A percentile compares a stretch with the other conserved stretches of the same genome.
Evolutionary conservation across 2,113 vertebrate genomes (phyloP).

Genomic region (Etheostoma spectabile): DNA sequence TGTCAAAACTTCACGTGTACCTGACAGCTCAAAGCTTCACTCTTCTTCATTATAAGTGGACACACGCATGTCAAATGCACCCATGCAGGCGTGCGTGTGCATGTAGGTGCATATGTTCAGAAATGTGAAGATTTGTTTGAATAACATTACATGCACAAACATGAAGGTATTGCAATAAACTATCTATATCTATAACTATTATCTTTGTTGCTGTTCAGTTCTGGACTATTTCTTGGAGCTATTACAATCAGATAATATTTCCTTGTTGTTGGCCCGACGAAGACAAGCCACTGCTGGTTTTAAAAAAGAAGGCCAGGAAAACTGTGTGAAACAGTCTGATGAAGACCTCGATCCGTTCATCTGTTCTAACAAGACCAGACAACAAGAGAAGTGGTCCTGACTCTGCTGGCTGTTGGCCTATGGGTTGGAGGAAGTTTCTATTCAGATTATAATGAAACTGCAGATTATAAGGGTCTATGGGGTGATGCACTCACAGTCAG

Average conservation of each 20-base stretch:
- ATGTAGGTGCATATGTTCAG: not conserved
- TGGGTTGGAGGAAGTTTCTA: slow-evolving; percentile 7
- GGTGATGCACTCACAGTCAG: slow-evolving; percentile 1
- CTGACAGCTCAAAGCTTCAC: slow-evolving; percentile 58
- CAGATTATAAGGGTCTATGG: not conserved
- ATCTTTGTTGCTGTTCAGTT: slow-evolving; percentile 21
- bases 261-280: slow-evolving; percentile 14
- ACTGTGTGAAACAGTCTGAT: slow-evolving; percentile 23
- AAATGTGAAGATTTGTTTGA: slow-evolving; percentile 24
- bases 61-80: slow-evolving; percentile 16
- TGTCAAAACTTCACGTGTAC: slow-evolving; percentile 32
- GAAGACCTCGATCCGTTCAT: slow-evolving; percentile 50
- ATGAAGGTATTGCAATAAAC: slow-evolving; percentile 27
- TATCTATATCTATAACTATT: not conserved
- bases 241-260: slow-evolving; percentile 34
- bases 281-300: slow-evolving; percentile 41
- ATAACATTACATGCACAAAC: slow-evolving; percentile 14
- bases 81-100: not conserved
- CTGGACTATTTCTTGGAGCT: slow-evolving; percentile 26
- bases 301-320: slow-evolving; percentile 12
- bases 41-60: slow-evolving; percentile 40
- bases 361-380: slow-evolving; percentile 47
- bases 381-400: slow-evolving; percentile 12
- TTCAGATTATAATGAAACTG: not conserved
- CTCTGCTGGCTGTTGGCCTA: slow-evolving; percentile 13